A percentile compares a stretch with the other conserved stretches of the same genome.
These are phyloP conservation scores for Psix sp. DNA, from an alignment of 1,140 invertebrate species.

Conservation along the genomic window DNA sequence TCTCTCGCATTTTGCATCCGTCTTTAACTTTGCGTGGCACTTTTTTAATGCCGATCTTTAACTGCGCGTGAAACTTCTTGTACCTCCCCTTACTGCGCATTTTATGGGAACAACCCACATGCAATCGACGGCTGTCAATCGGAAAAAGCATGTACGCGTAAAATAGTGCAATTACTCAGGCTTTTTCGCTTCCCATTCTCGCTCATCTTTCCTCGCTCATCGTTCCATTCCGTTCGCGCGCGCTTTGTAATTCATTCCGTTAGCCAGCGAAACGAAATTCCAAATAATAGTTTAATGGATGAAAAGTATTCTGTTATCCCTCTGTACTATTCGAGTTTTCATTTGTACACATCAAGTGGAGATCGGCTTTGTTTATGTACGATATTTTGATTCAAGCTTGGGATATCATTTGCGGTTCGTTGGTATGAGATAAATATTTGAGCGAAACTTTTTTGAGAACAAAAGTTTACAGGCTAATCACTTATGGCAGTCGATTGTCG, in stretches of 20 bases:
- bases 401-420: no score
- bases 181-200: conserved; percentile 42
- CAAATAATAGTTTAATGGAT: no score
- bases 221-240: conserved; percentile 11
- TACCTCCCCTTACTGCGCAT: not conserved
- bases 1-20: not conserved
- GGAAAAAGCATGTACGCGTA: conserved; percentile 40
- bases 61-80: conserved; percentile 13
- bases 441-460: no score
- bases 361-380: conserved; percentile 1
- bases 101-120: conserved; percentile 13
- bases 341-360: not conserved
- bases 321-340: conserved; percentile 6
- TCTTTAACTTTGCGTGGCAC: not conserved
- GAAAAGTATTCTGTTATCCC: not conserved
- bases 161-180: conserved; percentile 45
- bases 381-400: no score
- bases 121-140: conserved; percentile 55
- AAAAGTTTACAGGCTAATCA: no score
- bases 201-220: conserved; percentile 36
- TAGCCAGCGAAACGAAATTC: not conserved
- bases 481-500: no score
- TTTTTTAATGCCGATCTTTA: conserved; percentile 14
- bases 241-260: conserved; percentile 5
- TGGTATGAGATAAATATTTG: no score